A percentile compares a stretch with the other conserved stretches of the same genome.
phyloP scores from a whole-genome alignment of 2,797 vertebrate genomes.

The Sebastes hubbsi region DNA sequence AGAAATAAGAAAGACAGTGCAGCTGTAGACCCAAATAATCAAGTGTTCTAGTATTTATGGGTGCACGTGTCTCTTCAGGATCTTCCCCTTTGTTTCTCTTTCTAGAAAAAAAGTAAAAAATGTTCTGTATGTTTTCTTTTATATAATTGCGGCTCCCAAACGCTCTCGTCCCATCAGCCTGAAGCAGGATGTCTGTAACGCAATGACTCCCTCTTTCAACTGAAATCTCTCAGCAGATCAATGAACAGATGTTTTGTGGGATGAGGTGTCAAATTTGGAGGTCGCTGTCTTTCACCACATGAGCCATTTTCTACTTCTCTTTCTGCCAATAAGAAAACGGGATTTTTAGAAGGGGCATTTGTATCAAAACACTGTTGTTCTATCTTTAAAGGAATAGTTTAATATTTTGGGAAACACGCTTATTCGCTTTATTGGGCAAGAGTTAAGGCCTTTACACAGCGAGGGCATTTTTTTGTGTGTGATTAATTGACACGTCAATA shows the following conservation, averaged over 20 bases:
- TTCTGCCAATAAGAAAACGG: constrained; percentile 6
- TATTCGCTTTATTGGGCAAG: not conserved
- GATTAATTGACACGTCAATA: too few relatives aligned
- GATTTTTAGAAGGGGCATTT: not conserved
- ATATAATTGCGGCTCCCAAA: not conserved
- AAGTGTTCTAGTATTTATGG: not conserved
- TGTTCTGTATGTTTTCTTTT: not conserved
- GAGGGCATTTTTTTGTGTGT: too few relatives aligned
- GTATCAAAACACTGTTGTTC: not conserved
- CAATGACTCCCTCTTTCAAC: constrained; percentile 7
- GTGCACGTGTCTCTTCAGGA: not conserved
- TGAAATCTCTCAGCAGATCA: constrained; percentile 6
- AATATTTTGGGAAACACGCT: not conserved
- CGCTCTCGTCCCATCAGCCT: not conserved
- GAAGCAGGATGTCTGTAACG: not conserved
- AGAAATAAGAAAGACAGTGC: not conserved
- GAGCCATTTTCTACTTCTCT: not conserved
- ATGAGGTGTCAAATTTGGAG: constrained; percentile 42
- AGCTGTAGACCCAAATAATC: not conserved
- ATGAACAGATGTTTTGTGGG: constrained; percentile 46
- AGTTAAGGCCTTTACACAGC: not conserved
- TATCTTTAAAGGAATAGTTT: not conserved
- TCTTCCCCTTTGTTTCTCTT: not conserved
- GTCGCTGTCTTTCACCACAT: constrained; percentile 3
- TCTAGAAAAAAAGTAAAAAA: not conserved